Base-by-base conservation (phyloP, 2,113 vertebrate species). In the Plestiodon gilberti region DNA sequence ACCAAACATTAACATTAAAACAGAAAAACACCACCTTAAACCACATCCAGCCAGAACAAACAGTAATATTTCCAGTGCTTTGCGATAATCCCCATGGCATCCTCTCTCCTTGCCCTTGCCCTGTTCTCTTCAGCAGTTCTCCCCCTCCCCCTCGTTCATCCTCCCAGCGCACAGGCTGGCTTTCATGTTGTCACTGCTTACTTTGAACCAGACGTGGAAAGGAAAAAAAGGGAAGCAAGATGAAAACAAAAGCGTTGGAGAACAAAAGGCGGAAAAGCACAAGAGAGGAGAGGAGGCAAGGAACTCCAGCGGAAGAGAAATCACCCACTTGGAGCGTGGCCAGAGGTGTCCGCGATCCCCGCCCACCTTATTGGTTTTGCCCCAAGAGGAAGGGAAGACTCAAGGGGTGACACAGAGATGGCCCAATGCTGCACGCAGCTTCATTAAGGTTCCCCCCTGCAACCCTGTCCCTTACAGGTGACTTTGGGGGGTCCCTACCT, bases 401-500 rank as follows among this genome's bases (percentile, higher is more conserved):
- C 11, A 4, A 25, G 11, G 43, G 52, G 77, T 8, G 7, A 52
- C 38, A 81, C 22, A 5, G 30, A 65, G 57, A n/a, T 10, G 6
- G 59, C 43, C n/a, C 11, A 73, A 33, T 3, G 20, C 0, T 33
- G 61, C 3, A 61, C 55, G 2, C 0, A 65, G 20, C 10, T 82
- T 0, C 3, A 0, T 79, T 64, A 35, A 8, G 64, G 10, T 13
- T 7, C 38, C 35, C 1, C 20, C 57, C 28, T 35, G 17, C 57
- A 85, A 73, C 69, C 65, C 4, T n/a, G 10, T 0, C 18, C 23
- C 6, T 62, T 5, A 28, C 13, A 87, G 65, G 57, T 20, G 61
- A 38, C 74, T 33, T 2, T 73, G 23, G 28, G 75, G 48, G 59
- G 6, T 35, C 93, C 98, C 95, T 98, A 99, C 99, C 99, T 95